Evolutionary conservation across 2,888 invertebrate genomes (phyloP), one percentile per base, ranked within the genome.

Genomic region (Eumerus sabulonum): DNA sequence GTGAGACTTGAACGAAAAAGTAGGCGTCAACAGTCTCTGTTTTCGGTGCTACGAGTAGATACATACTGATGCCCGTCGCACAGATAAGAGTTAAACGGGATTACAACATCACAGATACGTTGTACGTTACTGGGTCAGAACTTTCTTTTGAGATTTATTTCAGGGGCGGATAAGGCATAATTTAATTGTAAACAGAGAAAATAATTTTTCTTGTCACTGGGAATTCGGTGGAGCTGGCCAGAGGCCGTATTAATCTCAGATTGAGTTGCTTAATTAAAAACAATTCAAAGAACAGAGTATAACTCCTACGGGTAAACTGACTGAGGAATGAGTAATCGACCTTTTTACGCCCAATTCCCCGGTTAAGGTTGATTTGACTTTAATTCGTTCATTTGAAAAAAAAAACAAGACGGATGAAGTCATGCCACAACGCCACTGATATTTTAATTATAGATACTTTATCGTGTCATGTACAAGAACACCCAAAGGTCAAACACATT

Each of bases 201-300:
- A 51, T 44, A 51, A 59, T 68, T 36, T 48, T 12, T 1, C 47
- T 45, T 53, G 13, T 59, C 48, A 13, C n/a, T 38, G 19, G 16
- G 19, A 19, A 19, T 16, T 2, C 14, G 66, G 68, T 56, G 74
- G 60, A 62, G 68, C 68, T 68, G 74, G 68, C 38, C 67, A 54
- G 63, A 60, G 27, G 27, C 27, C 27, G 27, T 7, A 70, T 42
- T 50, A 38, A 38, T 53, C 36, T 67, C 73, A 36, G 64, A 72
- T 72, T 59, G 66, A 70, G 64, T 71, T 76, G 66, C 56, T 71
- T 56, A 57, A 63, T 76, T 70, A 70, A 53, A 57, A 59, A 62
- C 7, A 71, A 59, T 51, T 66, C 54, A 44, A 60, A 72, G 64
- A 27, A 57, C 44, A 9, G n/a, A 48, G 54, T 11, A 16, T 5